Conservation (phyloP, 2,797 vertebrate genomes). For the Psittacula echo region DNA sequence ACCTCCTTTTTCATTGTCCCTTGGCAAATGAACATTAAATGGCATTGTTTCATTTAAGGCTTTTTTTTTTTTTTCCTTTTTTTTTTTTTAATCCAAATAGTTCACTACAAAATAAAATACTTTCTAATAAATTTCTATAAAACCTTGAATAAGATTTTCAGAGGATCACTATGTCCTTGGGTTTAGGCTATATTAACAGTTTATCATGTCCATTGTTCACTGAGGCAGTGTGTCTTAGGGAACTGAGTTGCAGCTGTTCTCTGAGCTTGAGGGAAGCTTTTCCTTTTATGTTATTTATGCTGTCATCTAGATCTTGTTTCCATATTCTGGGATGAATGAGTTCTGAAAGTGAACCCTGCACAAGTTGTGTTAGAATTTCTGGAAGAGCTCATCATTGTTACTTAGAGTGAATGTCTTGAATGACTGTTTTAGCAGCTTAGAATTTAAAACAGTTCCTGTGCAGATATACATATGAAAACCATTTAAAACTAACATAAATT, state of each 20-base stretch:
- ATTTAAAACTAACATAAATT: background rate
- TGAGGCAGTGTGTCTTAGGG: background rate
- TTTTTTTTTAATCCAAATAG: background rate
- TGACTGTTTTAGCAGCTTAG: background rate
- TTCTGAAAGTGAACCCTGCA: background rate
- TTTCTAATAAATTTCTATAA: background rate
- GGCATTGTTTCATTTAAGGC: background rate
- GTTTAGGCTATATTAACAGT: background rate
- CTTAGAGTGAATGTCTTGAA: background rate
- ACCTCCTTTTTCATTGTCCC: background rate
- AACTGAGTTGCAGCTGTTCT: background rate
- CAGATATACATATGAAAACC: background rate
- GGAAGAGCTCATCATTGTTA: background rate
- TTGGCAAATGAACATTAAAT: background rate
- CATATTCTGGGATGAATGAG: background rate
- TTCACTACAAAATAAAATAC: background rate
- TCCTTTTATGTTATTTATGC: background rate
- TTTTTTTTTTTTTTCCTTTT: background rate
- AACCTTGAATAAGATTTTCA: background rate
- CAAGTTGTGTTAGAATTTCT: slow-evolving; percentile 1
- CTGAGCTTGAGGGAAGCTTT: background rate
- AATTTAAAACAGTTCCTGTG: background rate
- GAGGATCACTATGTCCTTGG: background rate
- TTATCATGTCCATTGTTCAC: background rate
- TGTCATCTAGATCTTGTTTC: background rate